Conservation (phyloP, 2,888 invertebrate species). For the Leucophenga montana region DNA sequence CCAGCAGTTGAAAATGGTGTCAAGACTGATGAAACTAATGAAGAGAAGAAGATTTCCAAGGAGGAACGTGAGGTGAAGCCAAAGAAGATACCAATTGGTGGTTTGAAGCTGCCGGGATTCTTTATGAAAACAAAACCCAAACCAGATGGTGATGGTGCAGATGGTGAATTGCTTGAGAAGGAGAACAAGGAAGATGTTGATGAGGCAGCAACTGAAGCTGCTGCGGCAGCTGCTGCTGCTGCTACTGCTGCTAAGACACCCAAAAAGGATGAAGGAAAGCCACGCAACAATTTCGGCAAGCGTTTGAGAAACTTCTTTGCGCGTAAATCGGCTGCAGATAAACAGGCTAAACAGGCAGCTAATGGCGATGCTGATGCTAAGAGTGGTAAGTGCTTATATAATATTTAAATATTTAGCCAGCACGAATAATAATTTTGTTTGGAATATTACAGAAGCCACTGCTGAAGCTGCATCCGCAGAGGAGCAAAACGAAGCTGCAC, state of each 20-base stretch:
- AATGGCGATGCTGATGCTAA: conserved; percentile 70
- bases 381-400: conserved; percentile 61
- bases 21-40: conserved; percentile 50
- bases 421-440: background rate
- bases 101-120: conserved; percentile 91
- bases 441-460: conserved; percentile 62
- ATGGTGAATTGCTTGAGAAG: conserved; percentile 74
- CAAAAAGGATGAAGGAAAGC: conserved; percentile 65
- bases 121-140: conserved; percentile 84
- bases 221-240: conserved; percentile 38
- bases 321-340: conserved; percentile 73
- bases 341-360: conserved; percentile 59
- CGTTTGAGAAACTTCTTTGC: conserved; percentile 76
- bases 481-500: conserved; percentile 47
- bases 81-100: conserved; percentile 88
- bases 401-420: background rate
- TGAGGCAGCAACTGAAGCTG: conserved; percentile 41
- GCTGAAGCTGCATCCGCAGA: conserved; percentile 62
- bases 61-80: conserved; percentile 85
- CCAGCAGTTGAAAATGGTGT: conserved; percentile 54
- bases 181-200: conserved; percentile 69
- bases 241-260: conserved; percentile 38
- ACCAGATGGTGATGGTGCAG: conserved; percentile 76
- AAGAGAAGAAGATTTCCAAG: conserved; percentile 74
- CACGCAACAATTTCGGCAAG: conserved; percentile 69